Conservation (phyloP, 2,113 vertebrate species). For the Puntigrus tetrazona region DNA sequence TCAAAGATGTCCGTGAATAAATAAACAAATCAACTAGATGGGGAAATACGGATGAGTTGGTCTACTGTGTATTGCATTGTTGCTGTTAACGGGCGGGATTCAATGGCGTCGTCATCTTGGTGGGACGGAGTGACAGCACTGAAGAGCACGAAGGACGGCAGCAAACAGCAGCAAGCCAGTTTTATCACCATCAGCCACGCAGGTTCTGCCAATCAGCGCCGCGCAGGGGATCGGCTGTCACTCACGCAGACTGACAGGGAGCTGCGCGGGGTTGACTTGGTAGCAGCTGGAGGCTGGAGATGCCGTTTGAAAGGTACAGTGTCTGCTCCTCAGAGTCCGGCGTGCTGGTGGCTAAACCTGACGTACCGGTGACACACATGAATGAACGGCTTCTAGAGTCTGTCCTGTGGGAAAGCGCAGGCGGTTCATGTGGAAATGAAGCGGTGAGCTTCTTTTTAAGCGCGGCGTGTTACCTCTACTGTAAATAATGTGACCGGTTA, state of each 20-base stretch:
- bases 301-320: slow-evolving; percentile 44
- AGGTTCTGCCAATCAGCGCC: slow-evolving; percentile 52
- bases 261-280: slow-evolving; percentile 53
- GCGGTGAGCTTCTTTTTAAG: slow-evolving; percentile 43
- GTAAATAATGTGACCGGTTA: slow-evolving; percentile 56
- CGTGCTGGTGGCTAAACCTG: slow-evolving; percentile 41
- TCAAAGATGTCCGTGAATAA: slow-evolving; percentile 52
- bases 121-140: slow-evolving; percentile 54
- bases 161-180: slow-evolving; percentile 36
- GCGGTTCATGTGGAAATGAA: slow-evolving; percentile 53
- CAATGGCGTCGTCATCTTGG: slow-evolving; percentile 46
- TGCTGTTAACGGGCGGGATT: slow-evolving; percentile 39
- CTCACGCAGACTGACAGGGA: slow-evolving; percentile 53
- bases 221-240: slow-evolving; percentile 51
- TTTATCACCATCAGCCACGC: slow-evolving; percentile 57
- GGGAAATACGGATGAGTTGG: slow-evolving; percentile 31
- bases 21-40: slow-evolving; percentile 49
- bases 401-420: slow-evolving; percentile 35
- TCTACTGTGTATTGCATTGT: slow-evolving; percentile 53
- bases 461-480: slow-evolving; percentile 43
- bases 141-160: slow-evolving; percentile 35
- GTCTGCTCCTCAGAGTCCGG: slow-evolving; percentile 44
- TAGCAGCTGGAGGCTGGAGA: slow-evolving; percentile 51
- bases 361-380: slow-evolving; percentile 51
- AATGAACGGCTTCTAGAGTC: slow-evolving; percentile 51